Percentiles rank a stretch among this genome's conserved stretches.
Evolutionary conservation across 2,797 vertebrate species (phyloP).

Genomic region (Malurus splendens): DNA sequence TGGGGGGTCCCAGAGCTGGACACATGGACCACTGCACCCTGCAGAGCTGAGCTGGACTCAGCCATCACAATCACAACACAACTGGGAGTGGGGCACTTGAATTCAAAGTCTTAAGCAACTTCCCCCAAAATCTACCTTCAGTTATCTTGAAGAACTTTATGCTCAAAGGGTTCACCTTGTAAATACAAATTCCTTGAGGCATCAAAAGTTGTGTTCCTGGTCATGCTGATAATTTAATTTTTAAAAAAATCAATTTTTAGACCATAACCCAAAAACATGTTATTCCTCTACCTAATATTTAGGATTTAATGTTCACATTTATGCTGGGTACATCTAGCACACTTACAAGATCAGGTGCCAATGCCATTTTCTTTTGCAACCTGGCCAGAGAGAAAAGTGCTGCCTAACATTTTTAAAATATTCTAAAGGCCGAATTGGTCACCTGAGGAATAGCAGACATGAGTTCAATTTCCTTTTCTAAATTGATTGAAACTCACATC

Average conservation of each 20-base stretch:
- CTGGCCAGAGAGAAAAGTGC: not conserved
- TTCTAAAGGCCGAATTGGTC: not conserved
- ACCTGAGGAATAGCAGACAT: not conserved
- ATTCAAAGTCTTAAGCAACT: not conserved
- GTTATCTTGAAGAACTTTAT: not conserved
- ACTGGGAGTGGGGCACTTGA: fast-evolving
- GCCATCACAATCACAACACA: not conserved
- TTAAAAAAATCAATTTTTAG: not conserved
- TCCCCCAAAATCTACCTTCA: not conserved
- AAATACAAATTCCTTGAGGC: not conserved
- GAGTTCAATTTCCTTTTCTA: not conserved
- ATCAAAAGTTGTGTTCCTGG: not conserved
- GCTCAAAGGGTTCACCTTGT: not conserved
- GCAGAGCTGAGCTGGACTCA: not conserved
- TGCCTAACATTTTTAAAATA: not conserved
- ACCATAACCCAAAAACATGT: not conserved
- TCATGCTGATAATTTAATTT: not conserved
- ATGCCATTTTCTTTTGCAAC: not conserved
- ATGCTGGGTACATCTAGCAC: not conserved
- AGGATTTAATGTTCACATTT: not conserved
- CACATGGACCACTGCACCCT: not conserved
- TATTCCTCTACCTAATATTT: not conserved
- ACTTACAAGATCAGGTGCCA: not conserved
- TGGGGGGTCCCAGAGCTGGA: fast-evolving
- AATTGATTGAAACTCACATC: not conserved